These are phyloP conservation scores for Meiosimyza decipiens DNA, from an alignment of 2,888 invertebrate genomes.

Conservation along the genomic window DNA sequence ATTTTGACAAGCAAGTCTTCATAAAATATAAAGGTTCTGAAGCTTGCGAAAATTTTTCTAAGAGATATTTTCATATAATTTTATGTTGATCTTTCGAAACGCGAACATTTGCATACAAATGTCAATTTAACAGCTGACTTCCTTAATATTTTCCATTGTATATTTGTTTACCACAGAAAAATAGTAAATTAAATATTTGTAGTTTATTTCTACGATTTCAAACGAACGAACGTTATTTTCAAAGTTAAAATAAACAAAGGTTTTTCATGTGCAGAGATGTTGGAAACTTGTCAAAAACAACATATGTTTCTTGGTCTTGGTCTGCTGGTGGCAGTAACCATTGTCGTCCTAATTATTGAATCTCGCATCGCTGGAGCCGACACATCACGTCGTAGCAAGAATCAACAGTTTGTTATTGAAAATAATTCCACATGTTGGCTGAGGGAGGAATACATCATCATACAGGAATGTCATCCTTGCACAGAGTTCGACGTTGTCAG, in stretches of 20 bases:
- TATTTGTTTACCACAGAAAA: too few species aligned
- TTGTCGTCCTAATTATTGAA: conserved; percentile 84
- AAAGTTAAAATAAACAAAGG: too few species aligned
- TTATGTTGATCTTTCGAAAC: too few species aligned
- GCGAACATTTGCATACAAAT: too few species aligned
- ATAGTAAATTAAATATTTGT: too few species aligned
- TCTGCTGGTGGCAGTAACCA: conserved; percentile 81
- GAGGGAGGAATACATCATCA: conserved; percentile 76
- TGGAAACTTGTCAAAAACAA: conserved; percentile 85
- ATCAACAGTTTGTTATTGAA: conserved; percentile 74
- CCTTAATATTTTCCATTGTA: background rate
- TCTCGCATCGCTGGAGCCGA: conserved; percentile 69
- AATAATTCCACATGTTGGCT: conserved; percentile 84
- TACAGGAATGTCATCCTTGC: conserved; percentile 85
- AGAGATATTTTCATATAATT: too few species aligned
- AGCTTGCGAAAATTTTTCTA: too few species aligned
- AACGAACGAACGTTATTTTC: too few species aligned
- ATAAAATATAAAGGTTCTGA: too few species aligned
- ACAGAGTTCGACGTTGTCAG: conserved; percentile 87
- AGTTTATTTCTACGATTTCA: too few species aligned
- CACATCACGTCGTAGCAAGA: conserved; percentile 46
- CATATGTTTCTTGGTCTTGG: conserved; percentile 85
- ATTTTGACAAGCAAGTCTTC: too few species aligned
- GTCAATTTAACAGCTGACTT: background rate
- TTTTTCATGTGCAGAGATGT: conserved; percentile 69